Base-by-base conservation (phyloP, 2,113 vertebrate species). In the Xiphias gladius region DNA sequence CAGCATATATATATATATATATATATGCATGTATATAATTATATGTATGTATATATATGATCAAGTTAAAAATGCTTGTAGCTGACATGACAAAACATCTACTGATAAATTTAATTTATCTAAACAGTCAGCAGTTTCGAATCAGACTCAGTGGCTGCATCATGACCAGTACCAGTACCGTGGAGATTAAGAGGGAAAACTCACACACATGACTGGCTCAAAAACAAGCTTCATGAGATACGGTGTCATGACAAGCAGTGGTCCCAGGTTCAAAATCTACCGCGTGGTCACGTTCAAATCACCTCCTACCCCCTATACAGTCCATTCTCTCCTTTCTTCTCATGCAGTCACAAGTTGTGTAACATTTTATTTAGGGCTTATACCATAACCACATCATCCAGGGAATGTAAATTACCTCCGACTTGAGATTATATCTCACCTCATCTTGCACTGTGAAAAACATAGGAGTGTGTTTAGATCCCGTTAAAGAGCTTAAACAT, bases 401-500 rank as follows among this genome's bases (percentile, higher is more conserved):
- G 86, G 72, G 90, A 90, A 89, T 92, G 88, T 83, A 30, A 41
- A 80, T 74, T 70, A 73, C 65, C 54, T 63, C 68, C 54, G 73
- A 88, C 76, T 32, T 58, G 61, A 83, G 88, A 87, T 91, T 92
- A 93, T 81, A 83, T 74, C 63, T 58, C 57, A 74, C 75, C 58
- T 73, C 62, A 55, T 63, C 43, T 68, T 3, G 48, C 63, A 32
- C 72, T 62, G 57, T 79, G 79, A 66, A 86, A 72, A 85, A 76
- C 68, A 76, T 30, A 1, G 0, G 64, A 76, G 66, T 52, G 80
- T 61, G 79, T 86, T 88, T 85, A 89, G 74, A 73, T 91, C 66
- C 68, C 1, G 43, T 80, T 90, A 88, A 91, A 90, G 76, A 62
- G 85, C 88, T 92, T 89, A 89, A 59, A 81, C 5, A 67, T 78